Percentiles rank a stretch among this genome's conserved stretches.
phyloP scores from a whole-genome alignment of 2,888 invertebrate genomes.

The Mimumesa dahlbomi region DNA sequence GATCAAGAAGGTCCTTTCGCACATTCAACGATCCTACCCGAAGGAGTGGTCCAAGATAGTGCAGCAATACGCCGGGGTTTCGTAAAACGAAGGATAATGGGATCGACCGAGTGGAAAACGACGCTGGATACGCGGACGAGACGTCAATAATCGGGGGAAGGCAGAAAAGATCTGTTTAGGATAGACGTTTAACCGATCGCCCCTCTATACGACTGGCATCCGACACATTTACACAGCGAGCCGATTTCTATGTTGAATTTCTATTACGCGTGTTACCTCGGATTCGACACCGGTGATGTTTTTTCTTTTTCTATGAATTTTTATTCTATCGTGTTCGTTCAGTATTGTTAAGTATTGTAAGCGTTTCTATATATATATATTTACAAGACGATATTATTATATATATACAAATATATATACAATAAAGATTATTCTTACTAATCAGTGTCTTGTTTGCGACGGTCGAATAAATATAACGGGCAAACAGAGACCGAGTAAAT shows the following conservation, averaged over 20 bases:
- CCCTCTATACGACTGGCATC: background rate
- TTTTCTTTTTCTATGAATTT: too few species aligned
- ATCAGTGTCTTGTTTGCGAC: background rate
- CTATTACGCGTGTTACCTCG: too few species aligned
- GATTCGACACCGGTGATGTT: too few species aligned
- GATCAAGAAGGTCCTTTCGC: slow-evolving; percentile 88
- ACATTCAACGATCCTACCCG: slow-evolving; percentile 88
- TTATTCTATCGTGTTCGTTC: background rate
- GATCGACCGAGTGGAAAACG: slow-evolving; percentile 12
- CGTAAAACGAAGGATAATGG: slow-evolving; percentile 45
- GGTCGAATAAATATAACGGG: too few species aligned
- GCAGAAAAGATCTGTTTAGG: background rate
- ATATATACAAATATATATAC: background rate
- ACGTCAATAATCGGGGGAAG: slow-evolving; percentile 2
- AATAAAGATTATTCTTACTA: slow-evolving; percentile 34
- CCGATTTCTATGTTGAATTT: too few species aligned
- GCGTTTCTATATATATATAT: slow-evolving; percentile 11
- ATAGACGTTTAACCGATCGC: background rate
- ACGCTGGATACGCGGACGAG: slow-evolving; percentile 18
- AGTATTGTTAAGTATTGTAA: slow-evolving; percentile 13
- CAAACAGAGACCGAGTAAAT: too few species aligned
- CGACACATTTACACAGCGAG: background rate
- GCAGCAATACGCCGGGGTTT: slow-evolving; percentile 84
- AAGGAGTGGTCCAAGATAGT: slow-evolving; percentile 89
- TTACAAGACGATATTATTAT: slow-evolving; percentile 2